Evolutionary conservation across 2,888 invertebrate species (phyloP).

Genomic region (Agrenia bidenticulata): DNA sequence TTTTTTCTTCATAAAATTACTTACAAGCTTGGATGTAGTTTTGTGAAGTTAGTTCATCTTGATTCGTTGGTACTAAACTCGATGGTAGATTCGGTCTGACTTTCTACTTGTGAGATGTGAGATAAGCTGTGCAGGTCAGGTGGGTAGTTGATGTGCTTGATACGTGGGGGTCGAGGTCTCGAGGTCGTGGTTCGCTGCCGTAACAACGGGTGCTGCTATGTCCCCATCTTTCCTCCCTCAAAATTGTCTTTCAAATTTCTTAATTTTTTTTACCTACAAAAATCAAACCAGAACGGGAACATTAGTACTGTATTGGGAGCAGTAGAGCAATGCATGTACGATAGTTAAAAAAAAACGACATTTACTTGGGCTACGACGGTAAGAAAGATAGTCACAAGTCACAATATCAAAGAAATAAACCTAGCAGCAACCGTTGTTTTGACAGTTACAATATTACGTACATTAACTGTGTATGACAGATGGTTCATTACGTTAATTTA

Average conservation of each 20-base stretch:
- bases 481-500: no score
- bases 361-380: no score
- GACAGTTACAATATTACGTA: slow-evolving; percentile 33
- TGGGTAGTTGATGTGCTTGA: slow-evolving; percentile 1
- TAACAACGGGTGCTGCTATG: slow-evolving; percentile 51
- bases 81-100: background rate
- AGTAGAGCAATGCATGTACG: slow-evolving; percentile 10
- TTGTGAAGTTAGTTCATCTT: background rate
- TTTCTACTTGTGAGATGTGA: no score
- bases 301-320: no score
- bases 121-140: background rate
- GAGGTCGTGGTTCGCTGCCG: slow-evolving; percentile 32
- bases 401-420: slow-evolving; percentile 25
- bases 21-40: no score
- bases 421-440: slow-evolving; percentile 51
- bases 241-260: slow-evolving; percentile 30
- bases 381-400: background rate
- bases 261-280: slow-evolving; percentile 15
- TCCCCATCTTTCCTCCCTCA: slow-evolving; percentile 47
- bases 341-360: background rate
- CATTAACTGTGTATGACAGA: background rate
- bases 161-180: slow-evolving; percentile 12
- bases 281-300: background rate
- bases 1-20: no score
- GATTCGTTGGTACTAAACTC: background rate